These are phyloP conservation scores for Epinotia nisella DNA, from an alignment of 2,888 invertebrate species.

Conservation along the genomic window DNA sequence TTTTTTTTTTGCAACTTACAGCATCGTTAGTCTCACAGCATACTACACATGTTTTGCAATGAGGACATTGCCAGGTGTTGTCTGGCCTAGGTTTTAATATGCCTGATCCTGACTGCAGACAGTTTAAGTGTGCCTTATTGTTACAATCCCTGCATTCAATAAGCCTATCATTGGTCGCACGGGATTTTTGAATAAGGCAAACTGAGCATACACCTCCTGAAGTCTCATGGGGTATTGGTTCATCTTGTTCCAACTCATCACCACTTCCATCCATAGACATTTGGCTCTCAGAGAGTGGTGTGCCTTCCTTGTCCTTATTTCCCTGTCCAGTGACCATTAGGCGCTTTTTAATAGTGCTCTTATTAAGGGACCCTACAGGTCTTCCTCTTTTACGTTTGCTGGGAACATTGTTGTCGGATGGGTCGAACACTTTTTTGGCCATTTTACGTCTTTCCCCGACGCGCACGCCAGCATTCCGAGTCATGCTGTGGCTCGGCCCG, in stretches of 20 bases:
- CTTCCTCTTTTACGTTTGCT: constrained; percentile 88
- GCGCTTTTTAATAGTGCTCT: constrained; percentile 83
- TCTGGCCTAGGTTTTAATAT: constrained; percentile 86
- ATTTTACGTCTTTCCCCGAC: constrained; percentile 88
- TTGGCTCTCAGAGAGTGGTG: constrained; percentile 72
- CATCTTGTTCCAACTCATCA: constrained; percentile 77
- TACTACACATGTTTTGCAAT: constrained; percentile 94
- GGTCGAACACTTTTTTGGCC: constrained; percentile 94
- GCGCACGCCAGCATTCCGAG: constrained; percentile 74
- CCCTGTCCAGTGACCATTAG: constrained; percentile 64
- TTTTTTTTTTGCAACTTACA: constrained; percentile 85
- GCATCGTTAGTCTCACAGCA: constrained; percentile 91
- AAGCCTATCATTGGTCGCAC: constrained; percentile 86
- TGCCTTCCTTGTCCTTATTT: constrained; percentile 69
- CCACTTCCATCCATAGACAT: constrained; percentile 75
- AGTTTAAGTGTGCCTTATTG: constrained; percentile 89
- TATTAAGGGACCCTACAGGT: constrained; percentile 86
- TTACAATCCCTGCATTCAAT: constrained; percentile 89
- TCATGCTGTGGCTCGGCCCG: constrained; percentile 60
- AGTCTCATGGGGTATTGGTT: constrained; percentile 71
- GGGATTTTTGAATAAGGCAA: constrained; percentile 84
- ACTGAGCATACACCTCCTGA: constrained; percentile 87
- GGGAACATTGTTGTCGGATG: constrained; percentile 92
- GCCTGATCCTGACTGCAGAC: constrained; percentile 88
- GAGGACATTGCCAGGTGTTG: constrained; percentile 94